Base-by-base conservation (phyloP, 1,140 invertebrate species). In the Leptoteleia sp. region DNA sequence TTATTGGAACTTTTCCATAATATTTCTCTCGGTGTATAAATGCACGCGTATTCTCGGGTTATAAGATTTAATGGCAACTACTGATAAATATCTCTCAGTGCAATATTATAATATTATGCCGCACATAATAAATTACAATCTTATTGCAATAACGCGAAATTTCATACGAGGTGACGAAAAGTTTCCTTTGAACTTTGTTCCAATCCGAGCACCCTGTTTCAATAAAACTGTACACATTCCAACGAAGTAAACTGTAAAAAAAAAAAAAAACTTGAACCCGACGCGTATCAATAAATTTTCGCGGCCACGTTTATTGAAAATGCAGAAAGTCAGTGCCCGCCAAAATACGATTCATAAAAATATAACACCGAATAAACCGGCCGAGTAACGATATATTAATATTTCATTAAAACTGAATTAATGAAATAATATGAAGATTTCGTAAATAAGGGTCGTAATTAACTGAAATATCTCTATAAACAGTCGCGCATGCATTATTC, bases 401-500 rank as follows among this genome's bases (percentile, higher is more conserved):
- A 68, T 73, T 70, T 73, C 76, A 73, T 70, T 73, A 67, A 70
- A 70, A 61, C 45, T 47, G 64, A 70, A 79, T 73, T 73, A 79
- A 68, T 70, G 70, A 70, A 75, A 79, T 70, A 70, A 73, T 64
- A 79, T 75, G 64, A 79, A 68, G 64, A 75, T 79, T 64, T 70
- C 29, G 76, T 70, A 68, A 75, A 73, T 75, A 73, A 73, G 64
- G 57, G 27, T 71, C 76, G 76, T 79, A 79, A 73, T 79, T 75
- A 79, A 75, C 52, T 31, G 64, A 50, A 75, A 73, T 79, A 79
- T 79, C 76, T 79, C 76, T 79, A 79, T 73, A 79, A 79, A 79
- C 76, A 79, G 76, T 79, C 70, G 57, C 31, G 64, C 59, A 79
- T 79, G 76, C 57, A 79, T 79, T 79, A 79, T 79, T 79, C 76